These are phyloP conservation scores for Amiota communis DNA, from an alignment of 2,888 invertebrate genomes.

Conservation along the genomic window DNA sequence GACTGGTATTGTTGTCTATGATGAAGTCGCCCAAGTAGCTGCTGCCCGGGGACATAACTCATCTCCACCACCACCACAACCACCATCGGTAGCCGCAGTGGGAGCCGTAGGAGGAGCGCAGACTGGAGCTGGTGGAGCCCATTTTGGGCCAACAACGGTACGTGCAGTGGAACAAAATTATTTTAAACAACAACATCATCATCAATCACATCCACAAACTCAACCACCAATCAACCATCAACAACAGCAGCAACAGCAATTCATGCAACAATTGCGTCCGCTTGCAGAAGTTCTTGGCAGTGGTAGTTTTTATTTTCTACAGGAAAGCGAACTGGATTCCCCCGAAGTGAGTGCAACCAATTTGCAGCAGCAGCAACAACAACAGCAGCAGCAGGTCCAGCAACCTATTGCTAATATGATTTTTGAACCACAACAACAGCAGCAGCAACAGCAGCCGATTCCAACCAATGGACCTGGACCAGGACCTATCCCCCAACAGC, in stretches of 20 bases:
- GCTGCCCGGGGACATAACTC: conserved; percentile 50
- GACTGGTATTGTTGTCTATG: conserved; percentile 30
- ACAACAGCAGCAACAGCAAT: conserved; percentile 77
- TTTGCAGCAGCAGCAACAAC: conserved; percentile 53
- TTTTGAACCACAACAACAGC: conserved; percentile 44
- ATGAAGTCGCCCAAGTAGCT: conserved; percentile 46
- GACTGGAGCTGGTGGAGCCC: conserved; percentile 35
- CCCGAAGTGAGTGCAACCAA: conserved; percentile 74
- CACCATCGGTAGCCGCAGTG: conserved; percentile 29
- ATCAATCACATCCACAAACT: conserved; percentile 77
- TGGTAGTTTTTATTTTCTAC: conserved; percentile 86
- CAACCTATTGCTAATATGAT: conserved; percentile 57
- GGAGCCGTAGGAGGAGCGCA: conserved; percentile 28
- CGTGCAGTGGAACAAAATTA: conserved; percentile 80
- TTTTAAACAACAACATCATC: conserved; percentile 76
- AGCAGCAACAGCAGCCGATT: conserved; percentile 32
- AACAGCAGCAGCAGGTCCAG: conserved; percentile 44
- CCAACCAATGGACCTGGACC: conserved; percentile 38
- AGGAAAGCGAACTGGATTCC: conserved; percentile 91
- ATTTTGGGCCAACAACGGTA: conserved; percentile 76
- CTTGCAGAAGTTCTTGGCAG: conserved; percentile 84
- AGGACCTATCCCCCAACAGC: conserved; percentile 42
- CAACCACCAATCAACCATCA: conserved; percentile 78
- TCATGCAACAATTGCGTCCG: conserved; percentile 77
- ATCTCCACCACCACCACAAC: conserved; percentile 47